These are phyloP conservation scores for Osmerus mordax DNA, from an alignment of 2,113 vertebrate species.

Conservation along the genomic window DNA sequence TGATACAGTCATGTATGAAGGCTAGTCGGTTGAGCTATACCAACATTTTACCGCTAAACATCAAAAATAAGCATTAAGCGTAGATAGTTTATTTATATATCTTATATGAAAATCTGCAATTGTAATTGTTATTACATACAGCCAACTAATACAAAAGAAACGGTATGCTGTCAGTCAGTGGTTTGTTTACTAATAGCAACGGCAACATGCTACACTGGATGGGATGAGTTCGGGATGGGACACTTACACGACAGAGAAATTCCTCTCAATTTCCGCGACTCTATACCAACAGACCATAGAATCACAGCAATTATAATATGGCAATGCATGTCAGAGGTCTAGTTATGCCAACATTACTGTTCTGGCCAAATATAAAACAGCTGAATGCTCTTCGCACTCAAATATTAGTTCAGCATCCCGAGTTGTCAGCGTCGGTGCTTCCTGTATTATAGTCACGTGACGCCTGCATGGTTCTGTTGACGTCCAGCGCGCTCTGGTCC, in stretches of 20 bases:
- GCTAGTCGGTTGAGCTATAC: not conserved
- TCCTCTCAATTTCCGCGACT: slow-evolving; percentile 65
- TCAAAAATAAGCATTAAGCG: too few relatives aligned
- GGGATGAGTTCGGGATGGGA: not conserved
- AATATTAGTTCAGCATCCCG: slow-evolving; percentile 17
- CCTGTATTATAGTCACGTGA: slow-evolving; percentile 55
- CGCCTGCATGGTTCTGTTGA: slow-evolving; percentile 12
- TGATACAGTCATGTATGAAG: not conserved
- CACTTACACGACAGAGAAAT: slow-evolving; percentile 70
- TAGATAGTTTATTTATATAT: too few relatives aligned
- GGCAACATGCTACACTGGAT: too few relatives aligned
- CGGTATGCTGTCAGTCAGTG: too few relatives aligned
- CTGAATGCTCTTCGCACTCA: slow-evolving; percentile 22
- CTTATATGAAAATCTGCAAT: too few relatives aligned
- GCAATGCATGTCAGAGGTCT: slow-evolving; percentile 45
- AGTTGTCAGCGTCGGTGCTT: slow-evolving; percentile 28
- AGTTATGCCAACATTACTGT: not conserved
- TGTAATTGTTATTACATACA: too few relatives aligned
- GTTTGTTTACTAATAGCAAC: too few relatives aligned
- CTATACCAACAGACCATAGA: slow-evolving; percentile 44
- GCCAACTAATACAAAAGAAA: too few relatives aligned
- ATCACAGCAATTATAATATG: slow-evolving; percentile 39
- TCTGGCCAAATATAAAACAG: slow-evolving; percentile 18
- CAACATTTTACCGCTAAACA: too few relatives aligned
- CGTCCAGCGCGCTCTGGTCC: not conserved